Percentiles rank a stretch among this genome's conserved stretches.
These are phyloP conservation scores for Cotesia vestalis DNA, from an alignment of 1,140 invertebrate genomes.

Conservation along the genomic window DNA sequence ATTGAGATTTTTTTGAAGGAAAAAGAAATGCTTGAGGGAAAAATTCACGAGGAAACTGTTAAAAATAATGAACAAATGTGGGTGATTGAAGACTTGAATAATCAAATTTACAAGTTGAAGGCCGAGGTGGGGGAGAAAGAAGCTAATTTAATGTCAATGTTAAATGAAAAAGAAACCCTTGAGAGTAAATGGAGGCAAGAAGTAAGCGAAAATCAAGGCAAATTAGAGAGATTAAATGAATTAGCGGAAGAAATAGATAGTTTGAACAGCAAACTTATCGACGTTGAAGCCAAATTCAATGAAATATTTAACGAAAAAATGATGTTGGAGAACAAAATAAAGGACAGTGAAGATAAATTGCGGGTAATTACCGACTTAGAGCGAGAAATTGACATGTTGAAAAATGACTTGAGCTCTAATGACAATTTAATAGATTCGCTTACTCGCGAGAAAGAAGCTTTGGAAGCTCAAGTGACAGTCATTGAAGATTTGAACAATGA, in stretches of 20 bases:
- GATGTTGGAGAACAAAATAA: not conserved
- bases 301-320: conserved; percentile 2
- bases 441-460: not conserved
- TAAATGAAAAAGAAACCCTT: conserved; percentile 28
- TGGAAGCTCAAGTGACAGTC: conserved; percentile 21
- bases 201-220: conserved; percentile 43
- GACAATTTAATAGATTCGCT: not conserved
- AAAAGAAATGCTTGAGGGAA: conserved; percentile 52
- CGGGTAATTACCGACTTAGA: conserved; percentile 26
- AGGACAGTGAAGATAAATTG: conserved; percentile 25
- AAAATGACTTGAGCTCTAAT: conserved; percentile 19
- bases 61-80: not conserved
- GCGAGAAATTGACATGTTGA: conserved; percentile 21
- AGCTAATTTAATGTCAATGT: conserved; percentile 16
- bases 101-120: conserved; percentile 15
- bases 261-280: conserved; percentile 25
- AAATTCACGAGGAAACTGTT: conserved; percentile 9
- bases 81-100: not conserved
- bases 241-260: conserved; percentile 42
- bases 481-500: not conserved
- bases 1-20: conserved; percentile 20
- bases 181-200: conserved; percentile 56
- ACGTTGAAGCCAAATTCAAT: not conserved
- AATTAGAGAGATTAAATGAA: conserved; percentile 45
- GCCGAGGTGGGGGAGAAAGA: conserved; percentile 37